A percentile compares a stretch with the other conserved stretches of the same genome.
Evolutionary conservation across 92 coral and sea anemone species (phyloP).

Genomic region (Micromussa lordhowensis): DNA sequence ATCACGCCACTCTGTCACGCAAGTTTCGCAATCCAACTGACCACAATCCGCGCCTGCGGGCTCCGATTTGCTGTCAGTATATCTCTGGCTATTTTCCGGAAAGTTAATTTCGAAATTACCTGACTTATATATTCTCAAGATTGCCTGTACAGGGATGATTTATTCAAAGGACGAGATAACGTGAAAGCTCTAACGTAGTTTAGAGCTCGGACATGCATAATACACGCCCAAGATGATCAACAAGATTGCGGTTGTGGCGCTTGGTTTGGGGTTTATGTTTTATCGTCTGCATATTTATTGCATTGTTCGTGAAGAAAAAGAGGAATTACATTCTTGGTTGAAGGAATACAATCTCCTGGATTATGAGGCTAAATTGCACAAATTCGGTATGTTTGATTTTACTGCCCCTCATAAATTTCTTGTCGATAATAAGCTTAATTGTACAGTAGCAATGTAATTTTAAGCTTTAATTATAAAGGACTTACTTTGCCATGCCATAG

Average conservation of each 20-base stretch:
- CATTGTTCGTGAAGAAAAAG: slow-evolving; percentile 56
- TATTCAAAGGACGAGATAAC: slow-evolving; percentile 15
- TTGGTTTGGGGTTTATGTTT: slow-evolving; percentile 69
- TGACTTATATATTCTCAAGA: neutral
- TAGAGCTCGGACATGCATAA: slow-evolving; percentile 11
- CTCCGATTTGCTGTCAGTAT: neutral
- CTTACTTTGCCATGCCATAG: neutral
- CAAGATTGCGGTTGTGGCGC: slow-evolving; percentile 43
- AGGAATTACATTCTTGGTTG: slow-evolving; percentile 73
- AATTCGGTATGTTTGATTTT: slow-evolving; percentile 62
- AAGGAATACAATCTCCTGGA: slow-evolving; percentile 70
- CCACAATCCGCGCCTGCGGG: slow-evolving; percentile 25
- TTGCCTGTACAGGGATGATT: neutral
- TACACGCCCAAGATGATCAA: slow-evolving; percentile 20
- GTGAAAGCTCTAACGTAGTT: neutral
- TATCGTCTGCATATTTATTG: slow-evolving; percentile 68
- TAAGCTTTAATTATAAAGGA: too few species aligned
- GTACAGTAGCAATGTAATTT: too few species aligned
- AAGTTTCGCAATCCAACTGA: slow-evolving; percentile 28
- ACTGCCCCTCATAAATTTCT: neutral
- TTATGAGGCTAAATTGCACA: slow-evolving; percentile 65
- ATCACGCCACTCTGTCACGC: neutral
- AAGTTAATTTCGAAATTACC: neutral
- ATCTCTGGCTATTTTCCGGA: neutral
- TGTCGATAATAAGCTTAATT: too few species aligned